Base-by-base conservation (phyloP, 2,888 invertebrate species). In the Leptinotarsa haldemani region DNA sequence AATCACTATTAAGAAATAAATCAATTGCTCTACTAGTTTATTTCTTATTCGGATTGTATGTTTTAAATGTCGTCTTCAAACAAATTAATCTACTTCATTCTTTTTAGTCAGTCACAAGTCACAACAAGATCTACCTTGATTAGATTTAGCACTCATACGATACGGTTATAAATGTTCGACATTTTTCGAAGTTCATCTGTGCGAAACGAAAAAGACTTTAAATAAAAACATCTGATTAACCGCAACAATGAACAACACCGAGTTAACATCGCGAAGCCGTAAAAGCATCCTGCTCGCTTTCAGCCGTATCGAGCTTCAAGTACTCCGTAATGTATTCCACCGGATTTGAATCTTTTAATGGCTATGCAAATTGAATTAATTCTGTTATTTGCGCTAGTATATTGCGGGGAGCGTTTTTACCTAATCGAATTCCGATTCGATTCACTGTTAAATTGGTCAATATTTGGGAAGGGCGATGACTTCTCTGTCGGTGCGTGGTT, bases 391-490 rank as follows among this genome's bases (percentile, higher is more conserved):
- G 12, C 20, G 20, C 56, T 9, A 56, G 56, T 20, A 56, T 40
- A 40, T 40, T 40, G 40, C 40, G 40, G 40, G 30, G 40, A 1
- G 50, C 15, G n/a, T 50, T 50, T 56, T 56, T 56, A 22, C 20
- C 20, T 56, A 20, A 56, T 56, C 56, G 20, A 56, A 56, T 56
- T 18, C 4, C 22, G 15, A 56, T 56, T 18, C 56, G 56, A 56
- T 56, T 56, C 12, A 56, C 56, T 56, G 56, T 56, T 56, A 20
- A 56, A 56, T 56, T 56, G 18, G 56, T 56, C 56, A 56, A 56
- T 56, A 56, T 56, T 56, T 56, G 56, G 56, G 56, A 56, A 56
- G 56, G 56, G 56, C 56, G 56, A 18, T 56, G 56, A 56, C 56
- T 56, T 20, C 20, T 53, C 16, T n/a, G n/a, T 16, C 50, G 50